phyloP scores from a whole-genome alignment of 53 echinoderm and acorn worm genomes.

The Crossaster papposus region DNA sequence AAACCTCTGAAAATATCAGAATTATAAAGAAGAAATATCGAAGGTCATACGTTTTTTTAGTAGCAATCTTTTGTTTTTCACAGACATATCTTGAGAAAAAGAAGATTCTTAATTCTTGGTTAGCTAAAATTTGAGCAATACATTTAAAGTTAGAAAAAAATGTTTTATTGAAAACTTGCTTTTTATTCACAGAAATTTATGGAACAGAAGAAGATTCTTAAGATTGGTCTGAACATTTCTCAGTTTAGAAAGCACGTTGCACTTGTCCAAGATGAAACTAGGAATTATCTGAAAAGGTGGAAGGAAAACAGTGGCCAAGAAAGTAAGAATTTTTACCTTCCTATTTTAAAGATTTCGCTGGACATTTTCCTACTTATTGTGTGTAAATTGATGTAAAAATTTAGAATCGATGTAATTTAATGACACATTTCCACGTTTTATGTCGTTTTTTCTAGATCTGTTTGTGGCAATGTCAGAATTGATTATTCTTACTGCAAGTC shows the following conservation, averaged over 20 bases:
- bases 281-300: slow-evolving; percentile 80
- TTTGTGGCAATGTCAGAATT: slow-evolving; percentile 84
- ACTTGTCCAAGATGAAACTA: slow-evolving; percentile 73
- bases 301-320: slow-evolving; percentile 67
- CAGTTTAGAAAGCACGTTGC: slow-evolving; percentile 76
- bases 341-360: background rate
- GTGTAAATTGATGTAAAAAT: background rate
- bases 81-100: slow-evolving; percentile 59
- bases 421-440: too few relatives aligned
- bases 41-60: background rate
- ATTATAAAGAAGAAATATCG: too few relatives aligned
- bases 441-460: slow-evolving; percentile 61
- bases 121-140: too few relatives aligned
- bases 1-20: too few relatives aligned
- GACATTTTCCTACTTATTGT: background rate
- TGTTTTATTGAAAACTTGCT: too few relatives aligned
- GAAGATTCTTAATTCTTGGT: slow-evolving; percentile 68
- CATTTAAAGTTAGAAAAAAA: too few relatives aligned
- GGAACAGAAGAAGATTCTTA: slow-evolving; percentile 64
- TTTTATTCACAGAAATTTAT: slow-evolving; percentile 58
- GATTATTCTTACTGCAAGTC: slow-evolving; percentile 82
- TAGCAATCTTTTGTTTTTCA: too few relatives aligned
- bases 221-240: slow-evolving; percentile 77
- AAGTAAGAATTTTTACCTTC: slow-evolving; percentile 65
- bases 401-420: too few relatives aligned